These are phyloP conservation scores for Platichthys stellatus DNA, from an alignment of 2,113 vertebrate genomes.

Conservation along the genomic window DNA sequence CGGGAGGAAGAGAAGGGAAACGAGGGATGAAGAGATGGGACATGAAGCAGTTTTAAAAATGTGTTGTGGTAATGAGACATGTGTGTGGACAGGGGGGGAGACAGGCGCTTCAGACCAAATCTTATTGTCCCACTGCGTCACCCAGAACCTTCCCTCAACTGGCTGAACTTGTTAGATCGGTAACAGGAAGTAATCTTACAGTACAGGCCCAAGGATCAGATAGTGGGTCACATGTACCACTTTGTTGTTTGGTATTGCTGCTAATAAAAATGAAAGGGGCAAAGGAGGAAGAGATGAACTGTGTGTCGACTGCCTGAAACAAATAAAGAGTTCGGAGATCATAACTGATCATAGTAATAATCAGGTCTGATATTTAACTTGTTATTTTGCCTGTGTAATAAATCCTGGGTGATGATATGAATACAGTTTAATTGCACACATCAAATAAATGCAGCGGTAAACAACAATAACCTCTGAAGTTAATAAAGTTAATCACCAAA, in stretches of 20 bases:
- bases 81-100: constrained; percentile 10
- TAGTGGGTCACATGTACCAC: background rate
- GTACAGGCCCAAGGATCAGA: background rate
- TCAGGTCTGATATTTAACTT: no score
- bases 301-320: background rate
- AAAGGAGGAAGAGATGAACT: background rate
- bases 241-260: background rate
- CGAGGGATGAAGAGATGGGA: constrained; percentile 12
- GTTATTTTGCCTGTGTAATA: no score
- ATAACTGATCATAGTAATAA: no score
- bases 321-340: no score
- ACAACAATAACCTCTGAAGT: background rate
- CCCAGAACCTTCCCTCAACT: background rate
- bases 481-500: background rate
- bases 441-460: background rate
- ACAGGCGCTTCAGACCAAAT: constrained; percentile 17
- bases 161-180: background rate
- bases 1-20: constrained; percentile 2
- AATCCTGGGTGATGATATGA: background rate
- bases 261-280: background rate
- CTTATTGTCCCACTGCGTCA: background rate
- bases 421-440: background rate
- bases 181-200: background rate
- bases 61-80: constrained; percentile 60
- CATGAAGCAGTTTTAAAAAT: constrained; percentile 50